Percentiles rank a stretch among this genome's conserved stretches.
Evolutionary conservation across 2,888 invertebrate genomes (phyloP).

Genomic region (Drosophila aldrichi): DNA sequence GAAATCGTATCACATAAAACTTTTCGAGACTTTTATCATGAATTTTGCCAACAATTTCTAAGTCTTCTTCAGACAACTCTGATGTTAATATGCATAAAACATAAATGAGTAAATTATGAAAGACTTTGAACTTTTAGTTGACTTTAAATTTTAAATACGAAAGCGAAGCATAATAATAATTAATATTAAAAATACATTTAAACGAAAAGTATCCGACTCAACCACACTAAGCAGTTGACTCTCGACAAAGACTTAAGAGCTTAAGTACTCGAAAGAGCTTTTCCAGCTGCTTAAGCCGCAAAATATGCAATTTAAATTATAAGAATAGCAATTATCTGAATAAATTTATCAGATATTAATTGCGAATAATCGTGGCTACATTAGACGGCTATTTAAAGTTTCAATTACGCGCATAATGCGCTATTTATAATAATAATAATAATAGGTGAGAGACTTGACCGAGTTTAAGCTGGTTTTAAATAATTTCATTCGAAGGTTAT

Average conservation of each 20-base stretch:
- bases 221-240: neutral
- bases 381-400: conserved; percentile 25
- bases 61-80: too few relatives aligned
- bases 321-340: neutral
- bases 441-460: conserved; percentile 6
- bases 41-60: too few relatives aligned
- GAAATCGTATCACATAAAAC: too few relatives aligned
- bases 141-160: too few relatives aligned
- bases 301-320: conserved; percentile 2
- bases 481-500: conserved; percentile 63
- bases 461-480: conserved; percentile 54
- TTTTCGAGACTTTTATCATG: too few relatives aligned
- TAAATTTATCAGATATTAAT: conserved; percentile 5
- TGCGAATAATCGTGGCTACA: conserved; percentile 27
- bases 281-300: neutral
- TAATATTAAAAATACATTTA: neutral
- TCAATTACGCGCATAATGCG: conserved; percentile 41
- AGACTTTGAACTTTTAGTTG: too few relatives aligned
- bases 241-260: neutral
- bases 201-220: neutral
- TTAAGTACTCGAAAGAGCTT: neutral
- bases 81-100: too few relatives aligned
- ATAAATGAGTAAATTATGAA: too few relatives aligned
- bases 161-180: too few relatives aligned
- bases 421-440: conserved; percentile 14